Conservation (phyloP, 2,888 invertebrate species). For the Lacanobia oleracea region DNA sequence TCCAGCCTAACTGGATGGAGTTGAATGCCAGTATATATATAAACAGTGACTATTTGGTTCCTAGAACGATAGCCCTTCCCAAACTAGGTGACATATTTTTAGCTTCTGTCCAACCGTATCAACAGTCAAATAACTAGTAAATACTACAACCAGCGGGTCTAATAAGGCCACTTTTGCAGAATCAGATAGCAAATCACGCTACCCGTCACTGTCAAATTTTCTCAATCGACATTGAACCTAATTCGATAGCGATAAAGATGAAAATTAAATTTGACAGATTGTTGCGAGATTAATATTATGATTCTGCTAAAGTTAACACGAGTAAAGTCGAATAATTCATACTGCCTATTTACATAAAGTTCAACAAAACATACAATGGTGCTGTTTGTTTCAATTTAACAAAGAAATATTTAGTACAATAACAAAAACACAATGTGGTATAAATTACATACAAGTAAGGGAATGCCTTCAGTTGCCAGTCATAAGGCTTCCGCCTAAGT, state of each 20-base stretch:
- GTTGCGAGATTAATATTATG: no score
- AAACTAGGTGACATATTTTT: neutral
- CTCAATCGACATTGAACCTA: no score
- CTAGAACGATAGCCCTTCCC: neutral
- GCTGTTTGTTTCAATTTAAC: conserved; percentile 26
- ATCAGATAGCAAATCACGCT: no score
- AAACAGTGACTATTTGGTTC: neutral
- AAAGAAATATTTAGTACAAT: conserved; percentile 24
- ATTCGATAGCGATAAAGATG: no score
- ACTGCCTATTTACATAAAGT: conserved; percentile 2
- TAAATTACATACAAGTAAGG: neutral
- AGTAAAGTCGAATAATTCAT: neutral
- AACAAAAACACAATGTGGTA: conserved; percentile 9
- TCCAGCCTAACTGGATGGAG: neutral
- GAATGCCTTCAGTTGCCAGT: neutral
- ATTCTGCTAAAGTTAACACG: neutral
- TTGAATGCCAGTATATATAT: neutral
- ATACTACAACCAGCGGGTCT: no score
- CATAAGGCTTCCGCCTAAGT: conserved; percentile 30
- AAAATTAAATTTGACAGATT: no score
- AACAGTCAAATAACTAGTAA: no score
- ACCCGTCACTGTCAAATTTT: no score
- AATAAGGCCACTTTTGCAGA: no score
- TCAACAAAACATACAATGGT: conserved; percentile 12
- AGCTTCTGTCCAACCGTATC: no score